Percentiles rank a stretch among this genome's conserved stretches.
Conservation (phyloP, 2,113 vertebrate genomes). For the Phalacrocorax pelagicus region DNA sequence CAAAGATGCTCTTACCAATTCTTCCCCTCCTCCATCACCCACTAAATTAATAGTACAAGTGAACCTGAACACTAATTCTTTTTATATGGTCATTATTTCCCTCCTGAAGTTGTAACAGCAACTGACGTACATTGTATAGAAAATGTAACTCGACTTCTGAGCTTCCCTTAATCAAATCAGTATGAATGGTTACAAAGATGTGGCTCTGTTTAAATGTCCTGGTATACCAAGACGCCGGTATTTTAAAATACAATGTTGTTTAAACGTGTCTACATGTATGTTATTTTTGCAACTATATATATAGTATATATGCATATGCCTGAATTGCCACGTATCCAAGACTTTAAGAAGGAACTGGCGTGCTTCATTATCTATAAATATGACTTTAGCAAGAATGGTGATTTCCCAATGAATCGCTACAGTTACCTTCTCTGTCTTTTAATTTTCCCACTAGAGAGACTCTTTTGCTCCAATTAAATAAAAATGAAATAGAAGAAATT, state of each 20-base stretch:
- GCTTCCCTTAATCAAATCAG: background rate
- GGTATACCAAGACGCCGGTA: background rate
- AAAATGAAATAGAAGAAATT: background rate
- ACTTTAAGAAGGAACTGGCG: background rate
- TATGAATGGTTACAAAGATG: background rate
- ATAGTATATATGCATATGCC: background rate
- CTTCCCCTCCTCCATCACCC: background rate
- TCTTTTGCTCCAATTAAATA: conserved; percentile 11
- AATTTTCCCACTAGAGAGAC: background rate
- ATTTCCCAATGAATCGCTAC: background rate
- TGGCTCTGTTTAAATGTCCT: background rate
- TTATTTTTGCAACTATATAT: background rate
- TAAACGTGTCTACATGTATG: background rate
- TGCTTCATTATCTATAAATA: background rate
- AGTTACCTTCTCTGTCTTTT: background rate
- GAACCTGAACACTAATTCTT: background rate
- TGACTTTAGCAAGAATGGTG: background rate
- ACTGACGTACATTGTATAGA: background rate
- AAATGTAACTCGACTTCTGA: background rate
- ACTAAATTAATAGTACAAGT: background rate
- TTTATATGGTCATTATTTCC: background rate
- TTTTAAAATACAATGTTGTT: background rate
- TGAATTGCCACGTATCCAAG: background rate
- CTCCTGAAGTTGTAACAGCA: background rate
- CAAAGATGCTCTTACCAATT: background rate